A percentile compares a stretch with the other conserved stretches of the same genome.
Evolutionary conservation across 2,888 invertebrate species (phyloP).

Genomic region (Coremacera marginata): DNA sequence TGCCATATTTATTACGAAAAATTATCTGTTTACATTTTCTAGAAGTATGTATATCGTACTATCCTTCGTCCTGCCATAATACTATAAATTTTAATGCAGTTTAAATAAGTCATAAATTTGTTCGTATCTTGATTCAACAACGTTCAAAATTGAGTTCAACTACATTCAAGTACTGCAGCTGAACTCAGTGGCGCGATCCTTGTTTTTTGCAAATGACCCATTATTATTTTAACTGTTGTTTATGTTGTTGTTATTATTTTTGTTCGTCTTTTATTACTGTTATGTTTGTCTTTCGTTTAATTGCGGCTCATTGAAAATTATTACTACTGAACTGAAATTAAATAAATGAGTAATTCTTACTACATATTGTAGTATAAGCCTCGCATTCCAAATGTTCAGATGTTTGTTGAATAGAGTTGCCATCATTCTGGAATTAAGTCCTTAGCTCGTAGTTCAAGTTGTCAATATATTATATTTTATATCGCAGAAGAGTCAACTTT

Average conservation of each 20-base stretch:
- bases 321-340: slow-evolving; percentile 10
- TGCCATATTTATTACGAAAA: slow-evolving; percentile 4
- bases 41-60: not conserved
- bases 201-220: not conserved
- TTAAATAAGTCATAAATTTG: slow-evolving; percentile 23
- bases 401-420: too few species aligned
- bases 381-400: too few species aligned
- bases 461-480: too few species aligned
- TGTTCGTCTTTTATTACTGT: not conserved
- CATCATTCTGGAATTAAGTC: too few species aligned
- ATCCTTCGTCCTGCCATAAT: not conserved
- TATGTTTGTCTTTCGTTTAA: not conserved
- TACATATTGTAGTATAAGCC: too few species aligned
- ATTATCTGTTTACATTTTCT: slow-evolving; percentile 14
- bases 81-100: slow-evolving; percentile 24
- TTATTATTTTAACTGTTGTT: not conserved
- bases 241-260: not conserved
- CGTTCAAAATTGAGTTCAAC: slow-evolving; percentile 8
- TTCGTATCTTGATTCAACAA: slow-evolving; percentile 16
- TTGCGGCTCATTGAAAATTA: not conserved
- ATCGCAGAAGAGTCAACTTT: too few species aligned
- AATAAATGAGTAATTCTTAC: not conserved
- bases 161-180: not conserved
- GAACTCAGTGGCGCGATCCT: not conserved
- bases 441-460: too few species aligned